Evolutionary conservation across 92 coral and sea anemone species (phyloP).

Genomic region (Epizoanthus rinbou): DNA sequence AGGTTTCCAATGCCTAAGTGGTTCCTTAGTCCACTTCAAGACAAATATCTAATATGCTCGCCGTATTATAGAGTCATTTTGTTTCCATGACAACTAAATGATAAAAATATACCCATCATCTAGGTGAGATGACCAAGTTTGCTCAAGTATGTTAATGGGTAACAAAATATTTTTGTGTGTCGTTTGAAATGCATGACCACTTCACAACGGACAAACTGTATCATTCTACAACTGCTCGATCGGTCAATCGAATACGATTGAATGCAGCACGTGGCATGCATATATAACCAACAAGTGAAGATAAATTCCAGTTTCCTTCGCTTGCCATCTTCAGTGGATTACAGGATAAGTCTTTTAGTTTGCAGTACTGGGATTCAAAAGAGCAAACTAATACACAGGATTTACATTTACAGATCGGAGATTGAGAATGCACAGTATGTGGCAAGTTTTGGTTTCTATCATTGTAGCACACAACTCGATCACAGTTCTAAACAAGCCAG

Average conservation of each 20-base stretch:
- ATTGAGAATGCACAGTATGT: background rate
- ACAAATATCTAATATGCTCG: too few species aligned
- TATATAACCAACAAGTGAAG: slow-evolving; percentile 12
- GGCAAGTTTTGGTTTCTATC: background rate
- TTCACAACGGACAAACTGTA: too few species aligned
- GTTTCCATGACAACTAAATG: too few species aligned
- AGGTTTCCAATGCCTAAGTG: too few species aligned
- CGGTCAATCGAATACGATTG: slow-evolving; percentile 1
- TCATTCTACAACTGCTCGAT: background rate
- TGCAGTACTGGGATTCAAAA: background rate
- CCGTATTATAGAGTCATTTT: too few species aligned
- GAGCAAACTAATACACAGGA: background rate
- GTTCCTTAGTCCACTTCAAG: too few species aligned
- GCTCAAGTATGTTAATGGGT: too few species aligned
- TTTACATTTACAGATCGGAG: slow-evolving; percentile 6
- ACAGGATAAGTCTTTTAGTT: slow-evolving; percentile 1
- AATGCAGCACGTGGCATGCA: slow-evolving; percentile 14
- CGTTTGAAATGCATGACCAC: too few species aligned
- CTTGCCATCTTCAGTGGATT: background rate
- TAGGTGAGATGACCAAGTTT: too few species aligned
- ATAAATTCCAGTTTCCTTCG: background rate
- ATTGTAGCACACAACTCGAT: background rate
- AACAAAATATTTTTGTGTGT: too few species aligned
- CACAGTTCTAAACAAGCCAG: background rate
- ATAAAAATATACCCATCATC: too few species aligned